Evolutionary conservation across 2,113 vertebrate species (phyloP), one percentile per base, ranked within the genome.

Genomic region (Poeciliopsis occidentalis): DNA sequence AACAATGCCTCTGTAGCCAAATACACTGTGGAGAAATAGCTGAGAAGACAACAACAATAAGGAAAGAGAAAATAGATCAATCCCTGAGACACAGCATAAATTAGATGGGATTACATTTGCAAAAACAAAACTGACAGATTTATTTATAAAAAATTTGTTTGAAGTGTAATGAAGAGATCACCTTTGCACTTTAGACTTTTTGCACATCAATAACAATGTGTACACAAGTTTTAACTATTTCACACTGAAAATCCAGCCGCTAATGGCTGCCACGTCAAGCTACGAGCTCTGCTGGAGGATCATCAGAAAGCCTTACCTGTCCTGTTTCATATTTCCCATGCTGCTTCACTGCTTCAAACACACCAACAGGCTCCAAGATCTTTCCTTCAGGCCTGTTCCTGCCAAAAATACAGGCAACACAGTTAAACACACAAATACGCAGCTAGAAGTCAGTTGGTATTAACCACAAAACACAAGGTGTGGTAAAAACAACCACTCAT

Each of bases 1-100:
- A 63, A 99, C 97, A 0, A 99, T 98, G 29, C 98, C 98, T 91
- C 98, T 94, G 85, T 99, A 99, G 64, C 98, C 98, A 93, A 99
- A 99, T 68, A 99, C 94, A 11, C 97, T 98, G 91, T 99, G 98
- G 73, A 99, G 97, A 84, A 99, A 99, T 4, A 99, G 94, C 98
- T 99, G 92, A 19, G 44, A 7, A 17, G 44, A 17, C 13, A 12
- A 85, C 75, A 57, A 81, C 19, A 62, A 82, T 65, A 81, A 82
- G 51, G 64, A 82, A 15, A 22, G 12, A 79, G 54, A 62, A 15
- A 68, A 11, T 4, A 3, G 66, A 70, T 70, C 34, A 84, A 62
- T 68, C 65, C n/a, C 24, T 57, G 11, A 79, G 69, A 85, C 65
- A 44, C 44, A 65, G 34, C 24, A 76, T 1, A 54, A 31, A 8